Conservation (phyloP, 2,888 invertebrate species). For the Eupithecia pulchellata region DNA sequence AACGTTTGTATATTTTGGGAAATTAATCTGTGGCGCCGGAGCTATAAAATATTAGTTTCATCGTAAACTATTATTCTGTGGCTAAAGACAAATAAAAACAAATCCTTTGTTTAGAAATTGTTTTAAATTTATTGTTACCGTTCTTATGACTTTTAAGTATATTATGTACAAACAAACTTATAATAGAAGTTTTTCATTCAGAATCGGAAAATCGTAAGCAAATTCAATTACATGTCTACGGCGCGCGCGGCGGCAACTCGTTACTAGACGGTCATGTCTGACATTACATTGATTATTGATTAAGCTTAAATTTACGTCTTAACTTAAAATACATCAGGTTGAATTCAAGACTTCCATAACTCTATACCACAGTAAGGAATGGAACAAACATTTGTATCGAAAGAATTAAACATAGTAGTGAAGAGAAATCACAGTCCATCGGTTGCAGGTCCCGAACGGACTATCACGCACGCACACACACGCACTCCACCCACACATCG, state of each 20-base stretch:
- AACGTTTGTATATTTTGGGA: no score
- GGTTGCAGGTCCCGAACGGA: constrained; percentile 62
- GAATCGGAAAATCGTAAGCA: constrained; percentile 80
- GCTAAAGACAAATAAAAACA: constrained; percentile 57
- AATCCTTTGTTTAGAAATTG: constrained; percentile 77
- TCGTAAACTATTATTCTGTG: no score
- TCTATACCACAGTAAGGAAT: constrained; percentile 84
- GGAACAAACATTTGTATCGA: constrained; percentile 70
- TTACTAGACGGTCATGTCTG: constrained; percentile 71
- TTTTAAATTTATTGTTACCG: constrained; percentile 82
- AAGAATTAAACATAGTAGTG: constrained; percentile 68
- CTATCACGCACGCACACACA: constrained; percentile 64
- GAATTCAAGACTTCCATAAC: constrained; percentile 65
- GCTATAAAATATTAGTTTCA: no score
- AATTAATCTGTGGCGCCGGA: no score
- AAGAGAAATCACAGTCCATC: constrained; percentile 69
- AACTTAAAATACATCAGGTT: constrained; percentile 79
- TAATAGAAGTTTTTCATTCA: constrained; percentile 80
- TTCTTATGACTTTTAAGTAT: constrained; percentile 81
- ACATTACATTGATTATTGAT: constrained; percentile 77
- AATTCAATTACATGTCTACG: constrained; percentile 67
- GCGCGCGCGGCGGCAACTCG: constrained; percentile 57
- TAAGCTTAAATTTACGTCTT: constrained; percentile 76
- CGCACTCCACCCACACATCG: constrained; percentile 57
- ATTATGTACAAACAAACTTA: constrained; percentile 85